Evolutionary conservation across 2,888 invertebrate species (phyloP).

Genomic region (Megastigmus dorsalis): DNA sequence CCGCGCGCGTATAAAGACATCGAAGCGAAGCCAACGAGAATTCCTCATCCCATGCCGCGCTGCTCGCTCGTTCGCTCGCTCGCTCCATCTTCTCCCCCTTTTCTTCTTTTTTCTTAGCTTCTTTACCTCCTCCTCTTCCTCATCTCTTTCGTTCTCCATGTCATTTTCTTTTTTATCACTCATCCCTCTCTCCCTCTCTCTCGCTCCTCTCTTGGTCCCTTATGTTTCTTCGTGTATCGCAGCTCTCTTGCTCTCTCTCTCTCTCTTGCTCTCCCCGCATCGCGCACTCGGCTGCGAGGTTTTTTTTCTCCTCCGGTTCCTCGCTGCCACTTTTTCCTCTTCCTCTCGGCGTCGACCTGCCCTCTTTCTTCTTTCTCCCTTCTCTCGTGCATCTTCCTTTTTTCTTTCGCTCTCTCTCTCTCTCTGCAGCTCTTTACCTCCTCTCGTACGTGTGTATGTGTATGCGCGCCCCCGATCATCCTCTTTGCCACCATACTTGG

Average conservation of each 20-base stretch:
- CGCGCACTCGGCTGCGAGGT: neutral
- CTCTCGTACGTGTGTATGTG: too few species aligned
- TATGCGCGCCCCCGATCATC: slow-evolving; percentile 69
- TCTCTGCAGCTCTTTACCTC: slow-evolving; percentile 53
- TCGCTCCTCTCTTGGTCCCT: slow-evolving; percentile 2
- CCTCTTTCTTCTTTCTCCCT: slow-evolving; percentile 48
- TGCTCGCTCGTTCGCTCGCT: slow-evolving; percentile 37
- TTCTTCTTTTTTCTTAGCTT: slow-evolving; percentile 47
- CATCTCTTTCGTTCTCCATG: neutral
- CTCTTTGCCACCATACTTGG: slow-evolving; percentile 73
- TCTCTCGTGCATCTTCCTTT: slow-evolving; percentile 52
- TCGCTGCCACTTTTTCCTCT: slow-evolving; percentile 48
- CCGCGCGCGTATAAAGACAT: slow-evolving; percentile 75
- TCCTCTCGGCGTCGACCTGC: slow-evolving; percentile 32
- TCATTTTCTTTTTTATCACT: slow-evolving; percentile 27
- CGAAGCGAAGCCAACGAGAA: slow-evolving; percentile 74
- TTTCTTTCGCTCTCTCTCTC: slow-evolving; percentile 43
- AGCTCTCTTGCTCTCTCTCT: slow-evolving; percentile 25
- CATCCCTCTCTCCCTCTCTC: slow-evolving; percentile 5
- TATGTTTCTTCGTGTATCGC: too few species aligned
- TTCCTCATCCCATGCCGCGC: slow-evolving; percentile 73
- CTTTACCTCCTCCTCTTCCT: slow-evolving; percentile 33
- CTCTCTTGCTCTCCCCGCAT: slow-evolving; percentile 39
- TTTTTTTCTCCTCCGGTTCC: slow-evolving; percentile 43
- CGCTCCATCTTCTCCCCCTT: slow-evolving; percentile 11